Evolutionary conservation across 2,113 vertebrate genomes (phyloP).

Genomic region (Oreotragus oreotragus): DNA sequence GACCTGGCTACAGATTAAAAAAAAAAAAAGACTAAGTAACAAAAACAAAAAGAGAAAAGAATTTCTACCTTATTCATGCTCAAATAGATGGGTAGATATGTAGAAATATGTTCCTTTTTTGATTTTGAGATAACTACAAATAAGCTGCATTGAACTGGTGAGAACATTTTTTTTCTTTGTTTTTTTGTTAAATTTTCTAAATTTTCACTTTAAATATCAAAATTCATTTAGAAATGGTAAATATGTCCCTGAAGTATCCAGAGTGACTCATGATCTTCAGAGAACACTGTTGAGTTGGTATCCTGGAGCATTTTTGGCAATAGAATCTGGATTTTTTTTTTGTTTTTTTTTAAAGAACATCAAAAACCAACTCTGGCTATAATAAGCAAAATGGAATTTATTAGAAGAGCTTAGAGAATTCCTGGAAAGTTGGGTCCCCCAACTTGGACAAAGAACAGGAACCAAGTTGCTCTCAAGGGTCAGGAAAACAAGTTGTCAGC

Average conservation of each 20-base stretch:
- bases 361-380: neutral
- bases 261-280: neutral
- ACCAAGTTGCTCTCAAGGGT: neutral
- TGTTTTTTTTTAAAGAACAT: neutral
- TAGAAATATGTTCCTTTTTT: neutral
- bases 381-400: neutral
- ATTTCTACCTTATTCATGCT: neutral
- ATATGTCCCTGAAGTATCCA: neutral
- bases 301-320: neutral
- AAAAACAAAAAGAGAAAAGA: neutral
- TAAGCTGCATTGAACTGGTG: neutral
- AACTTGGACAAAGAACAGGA: neutral
- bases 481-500: neutral
- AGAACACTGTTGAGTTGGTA: neutral
- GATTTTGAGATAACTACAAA: conserved; percentile 3
- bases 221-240: neutral
- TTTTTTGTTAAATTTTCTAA: neutral
- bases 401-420: conserved; percentile 2
- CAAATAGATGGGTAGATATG: neutral
- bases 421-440: neutral
- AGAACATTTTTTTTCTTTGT: neutral
- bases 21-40: neutral
- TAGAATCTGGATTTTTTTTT: neutral
- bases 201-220: neutral
- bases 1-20: neutral